Evolutionary conservation across 2,113 vertebrate genomes (phyloP).

Genomic region (Panthera uncia): DNA sequence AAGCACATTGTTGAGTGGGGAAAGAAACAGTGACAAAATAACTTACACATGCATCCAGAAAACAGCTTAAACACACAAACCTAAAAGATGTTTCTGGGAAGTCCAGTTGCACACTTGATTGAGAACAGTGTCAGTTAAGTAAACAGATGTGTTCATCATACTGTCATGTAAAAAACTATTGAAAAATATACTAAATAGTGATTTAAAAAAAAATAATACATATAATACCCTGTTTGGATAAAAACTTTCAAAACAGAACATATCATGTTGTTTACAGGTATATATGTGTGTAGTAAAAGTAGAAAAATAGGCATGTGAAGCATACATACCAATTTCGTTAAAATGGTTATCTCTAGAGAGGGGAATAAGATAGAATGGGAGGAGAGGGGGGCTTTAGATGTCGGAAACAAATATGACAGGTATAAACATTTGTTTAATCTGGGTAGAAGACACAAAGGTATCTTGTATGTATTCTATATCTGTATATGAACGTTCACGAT

Average conservation of each 20-base stretch:
- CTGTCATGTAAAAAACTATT: neutral
- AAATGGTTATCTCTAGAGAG: neutral
- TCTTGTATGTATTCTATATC: constrained; percentile 1
- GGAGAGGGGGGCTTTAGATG: neutral
- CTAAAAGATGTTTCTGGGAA: neutral
- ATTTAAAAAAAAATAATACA: constrained; percentile 3
- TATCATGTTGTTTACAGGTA: constrained; percentile 29
- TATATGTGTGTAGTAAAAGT: neutral
- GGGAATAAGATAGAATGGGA: neutral
- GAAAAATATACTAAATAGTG: neutral
- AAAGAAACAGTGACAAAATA: constrained; percentile 34
- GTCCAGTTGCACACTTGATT: neutral
- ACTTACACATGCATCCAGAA: neutral
- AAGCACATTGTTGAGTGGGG: neutral
- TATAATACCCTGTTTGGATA: neutral
- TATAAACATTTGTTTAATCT: constrained; percentile 34
- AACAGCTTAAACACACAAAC: neutral
- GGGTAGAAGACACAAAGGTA: neutral
- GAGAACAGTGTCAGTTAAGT: neutral
- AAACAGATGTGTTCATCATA: neutral
- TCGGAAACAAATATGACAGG: constrained; percentile 13
- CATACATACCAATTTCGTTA: neutral
- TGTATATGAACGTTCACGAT: neutral
- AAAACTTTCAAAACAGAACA: neutral
- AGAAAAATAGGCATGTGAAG: constrained; percentile 28